A percentile compares a stretch with the other conserved stretches of the same genome.
phyloP scores from a whole-genome alignment of 1,140 invertebrate genomes.

The Ladona fulva region DNA sequence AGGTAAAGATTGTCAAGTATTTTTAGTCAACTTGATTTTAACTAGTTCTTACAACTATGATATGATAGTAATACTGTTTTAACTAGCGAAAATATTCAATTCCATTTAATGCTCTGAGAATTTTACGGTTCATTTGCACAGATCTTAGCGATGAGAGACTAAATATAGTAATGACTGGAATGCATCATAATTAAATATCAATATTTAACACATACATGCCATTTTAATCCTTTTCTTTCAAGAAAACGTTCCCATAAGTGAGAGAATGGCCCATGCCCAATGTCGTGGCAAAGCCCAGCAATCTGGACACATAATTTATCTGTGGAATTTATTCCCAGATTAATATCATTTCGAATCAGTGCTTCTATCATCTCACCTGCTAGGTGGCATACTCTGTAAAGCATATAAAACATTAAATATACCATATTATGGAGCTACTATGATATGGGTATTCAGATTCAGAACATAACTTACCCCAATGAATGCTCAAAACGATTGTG shows the following conservation, averaged over 20 bases:
- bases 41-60: too few relatives aligned
- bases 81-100: too few relatives aligned
- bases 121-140: too few relatives aligned
- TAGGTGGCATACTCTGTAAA: constrained; percentile 29
- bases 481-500: constrained; percentile 54
- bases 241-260: constrained; percentile 48
- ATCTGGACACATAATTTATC: constrained; percentile 36
- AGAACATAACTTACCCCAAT: constrained; percentile 43
- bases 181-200: not conserved
- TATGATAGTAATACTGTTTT: too few relatives aligned
- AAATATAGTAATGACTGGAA: too few relatives aligned
- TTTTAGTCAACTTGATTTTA: too few relatives aligned
- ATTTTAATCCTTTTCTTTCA: constrained; percentile 28
- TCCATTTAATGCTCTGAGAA: too few relatives aligned
- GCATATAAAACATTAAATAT: not conserved
- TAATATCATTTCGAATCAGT: constrained; percentile 17
- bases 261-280: constrained; percentile 59
- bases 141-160: too few relatives aligned
- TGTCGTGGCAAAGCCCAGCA: constrained; percentile 57
- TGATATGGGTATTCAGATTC: too few relatives aligned
- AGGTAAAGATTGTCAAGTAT: too few relatives aligned
- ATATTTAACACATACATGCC: constrained; percentile 30
- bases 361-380: constrained; percentile 28
- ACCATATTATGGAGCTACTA: too few relatives aligned
- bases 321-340: not conserved